Base-by-base conservation (phyloP, 2,888 invertebrate genomes). In the Chaetogeoica ovagalla region DNA sequence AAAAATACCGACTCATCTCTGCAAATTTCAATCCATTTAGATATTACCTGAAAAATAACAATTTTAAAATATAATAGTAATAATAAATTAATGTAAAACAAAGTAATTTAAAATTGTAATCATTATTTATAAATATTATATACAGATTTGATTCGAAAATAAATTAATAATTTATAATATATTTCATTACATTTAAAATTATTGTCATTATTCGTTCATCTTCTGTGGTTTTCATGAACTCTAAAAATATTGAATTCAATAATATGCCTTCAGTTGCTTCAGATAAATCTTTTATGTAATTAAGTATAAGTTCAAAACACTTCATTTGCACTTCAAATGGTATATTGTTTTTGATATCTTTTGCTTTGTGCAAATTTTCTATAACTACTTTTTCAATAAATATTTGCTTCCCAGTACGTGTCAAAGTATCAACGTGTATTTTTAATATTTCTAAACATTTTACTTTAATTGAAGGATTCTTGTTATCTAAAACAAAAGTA, bases 311-410 rank as follows among this genome's bases (percentile, higher is more conserved):
- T 71, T 79, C 71, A n/a, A 79, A 71, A 71, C 79, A 79, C 62
- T 79, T 79, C 21, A 57, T 17, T 71, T 71, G 70, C 13, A 79
- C 79, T 71, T 79, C 79, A 63, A 79, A 63, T 4, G 79, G 71
- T 55, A 79, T 79, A 63, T 57, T 71, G 55, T 79, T 71, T 71
- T 63, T 55, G 5, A 23, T 23, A 71, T 71, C 63, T 43, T 48
- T 79, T 15, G 79, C 79, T 43, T 57, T 79, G 23, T 71, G 6
- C 17, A 79, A 79, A 71, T 55, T 62, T 55, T 63, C 71, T 2
- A 79, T 71, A 8, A 79, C 55, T 7, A 79, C 63, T 71, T 71
- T 79, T 71, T 79, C 79, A 30, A 79, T 63, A 65, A 79, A 79
- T 11, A 79, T 11, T 63, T 63, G 71, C 21, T 71, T 70, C 13